Conservation (phyloP, 2,888 invertebrate species). For the Drosophila flavopinicola region DNA sequence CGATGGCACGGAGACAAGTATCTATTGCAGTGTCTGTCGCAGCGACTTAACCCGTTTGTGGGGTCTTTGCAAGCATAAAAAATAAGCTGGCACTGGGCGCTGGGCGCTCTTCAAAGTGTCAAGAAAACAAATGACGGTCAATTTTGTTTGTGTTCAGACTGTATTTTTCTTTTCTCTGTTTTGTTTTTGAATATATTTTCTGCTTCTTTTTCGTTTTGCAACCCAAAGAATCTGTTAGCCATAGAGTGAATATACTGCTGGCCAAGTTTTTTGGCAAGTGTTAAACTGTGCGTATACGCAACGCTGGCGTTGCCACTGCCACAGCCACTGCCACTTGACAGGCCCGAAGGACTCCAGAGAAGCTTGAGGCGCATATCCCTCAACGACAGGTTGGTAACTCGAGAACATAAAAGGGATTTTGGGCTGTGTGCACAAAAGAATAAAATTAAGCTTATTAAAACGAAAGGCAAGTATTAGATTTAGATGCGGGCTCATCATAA, state of each 20-base stretch:
- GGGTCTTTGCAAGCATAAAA: slow-evolving; percentile 36
- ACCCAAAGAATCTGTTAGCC: slow-evolving; percentile 33
- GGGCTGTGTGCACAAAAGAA: slow-evolving; percentile 39
- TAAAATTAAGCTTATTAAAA: slow-evolving; percentile 60
- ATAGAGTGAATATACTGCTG: slow-evolving; percentile 25
- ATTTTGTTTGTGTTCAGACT: slow-evolving; percentile 44
- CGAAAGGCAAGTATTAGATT: slow-evolving; percentile 53
- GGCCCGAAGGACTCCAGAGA: slow-evolving; percentile 33
- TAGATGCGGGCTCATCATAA: slow-evolving; percentile 21
- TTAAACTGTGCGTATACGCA: slow-evolving; percentile 59
- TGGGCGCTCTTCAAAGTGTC: slow-evolving; percentile 70
- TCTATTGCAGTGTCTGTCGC: slow-evolving; percentile 13
- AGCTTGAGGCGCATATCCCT: slow-evolving; percentile 50
- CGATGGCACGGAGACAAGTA: slow-evolving; percentile 20
- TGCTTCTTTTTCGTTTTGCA: slow-evolving; percentile 1
- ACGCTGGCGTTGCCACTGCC: slow-evolving; percentile 20
- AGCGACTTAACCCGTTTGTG: slow-evolving; percentile 46
- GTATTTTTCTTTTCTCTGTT: slow-evolving; percentile 3
- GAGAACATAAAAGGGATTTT: slow-evolving; percentile 68
- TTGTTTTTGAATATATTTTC: not conserved
- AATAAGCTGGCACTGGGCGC: slow-evolving; percentile 55
- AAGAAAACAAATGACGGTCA: slow-evolving; percentile 79
- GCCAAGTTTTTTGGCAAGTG: slow-evolving; percentile 54
- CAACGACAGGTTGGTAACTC: slow-evolving; percentile 58
- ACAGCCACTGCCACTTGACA: slow-evolving; percentile 21